A percentile compares a stretch with the other conserved stretches of the same genome.
Conservation (phyloP, 2,113 vertebrate species). For the Seriola dumerili region DNA sequence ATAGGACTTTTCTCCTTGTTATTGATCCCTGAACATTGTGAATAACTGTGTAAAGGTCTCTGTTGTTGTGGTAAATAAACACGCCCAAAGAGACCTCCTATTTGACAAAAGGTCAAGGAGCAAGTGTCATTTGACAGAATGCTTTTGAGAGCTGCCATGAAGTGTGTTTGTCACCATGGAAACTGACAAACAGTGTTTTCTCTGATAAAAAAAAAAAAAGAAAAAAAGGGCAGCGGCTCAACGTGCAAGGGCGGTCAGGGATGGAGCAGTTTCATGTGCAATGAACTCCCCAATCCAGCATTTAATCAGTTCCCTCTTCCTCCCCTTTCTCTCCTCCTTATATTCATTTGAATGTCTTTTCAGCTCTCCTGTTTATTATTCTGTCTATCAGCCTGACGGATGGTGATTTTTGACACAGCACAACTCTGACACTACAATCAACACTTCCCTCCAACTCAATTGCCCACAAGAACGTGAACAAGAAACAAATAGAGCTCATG, state of each 20-base stretch:
- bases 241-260: constrained; percentile 10
- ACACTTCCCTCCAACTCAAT: constrained; percentile 27
- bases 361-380: constrained; percentile 51
- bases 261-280: constrained; percentile 8
- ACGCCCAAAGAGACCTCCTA: constrained; percentile 47
- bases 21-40: constrained; percentile 31
- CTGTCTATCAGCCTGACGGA: neutral
- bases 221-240: neutral
- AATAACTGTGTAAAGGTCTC: constrained; percentile 57
- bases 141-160: constrained; percentile 51
- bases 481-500: constrained; percentile 36
- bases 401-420: constrained; percentile 35
- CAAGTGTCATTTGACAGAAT: constrained; percentile 71
- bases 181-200: constrained; percentile 66
- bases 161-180: constrained; percentile 61
- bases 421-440: constrained; percentile 54
- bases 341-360: constrained; percentile 20
- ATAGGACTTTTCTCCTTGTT: neutral
- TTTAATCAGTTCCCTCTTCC: constrained; percentile 27
- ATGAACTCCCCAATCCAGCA: constrained; percentile 11
- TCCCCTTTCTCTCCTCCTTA: neutral
- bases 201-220: neutral
- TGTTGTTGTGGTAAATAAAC: constrained; percentile 63
- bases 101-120: constrained; percentile 71
- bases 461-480: constrained; percentile 1